phyloP scores from a whole-genome alignment of 2,888 invertebrate genomes.

The Teleiodes luculella region DNA sequence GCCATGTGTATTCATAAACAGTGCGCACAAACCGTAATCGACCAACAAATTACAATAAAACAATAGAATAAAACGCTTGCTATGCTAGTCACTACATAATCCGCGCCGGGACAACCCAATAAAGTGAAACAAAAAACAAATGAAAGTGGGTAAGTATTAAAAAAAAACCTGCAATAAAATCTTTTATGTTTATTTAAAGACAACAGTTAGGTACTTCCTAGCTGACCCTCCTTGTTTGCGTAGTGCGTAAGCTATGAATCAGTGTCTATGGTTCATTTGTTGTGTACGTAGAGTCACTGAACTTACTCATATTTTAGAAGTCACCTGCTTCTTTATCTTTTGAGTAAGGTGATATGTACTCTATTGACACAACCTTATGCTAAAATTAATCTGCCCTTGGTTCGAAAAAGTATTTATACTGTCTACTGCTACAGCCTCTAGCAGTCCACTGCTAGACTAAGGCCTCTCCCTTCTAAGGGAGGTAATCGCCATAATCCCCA shows the following conservation, averaged over 20 bases:
- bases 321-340: background rate
- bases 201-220: constrained; percentile 13
- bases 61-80: background rate
- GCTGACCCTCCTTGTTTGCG: constrained; percentile 39
- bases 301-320: constrained; percentile 21
- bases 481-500: too few species aligned
- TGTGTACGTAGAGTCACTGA: constrained; percentile 16
- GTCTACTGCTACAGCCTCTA: too few species aligned
- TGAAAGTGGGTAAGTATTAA: constrained; percentile 9
- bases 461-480: too few species aligned
- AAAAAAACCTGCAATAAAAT: background rate
- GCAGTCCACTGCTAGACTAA: too few species aligned
- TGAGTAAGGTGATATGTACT: background rate
- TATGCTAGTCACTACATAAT: background rate
- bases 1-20: background rate
- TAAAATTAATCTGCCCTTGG: background rate
- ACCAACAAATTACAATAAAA: background rate
- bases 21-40: background rate
- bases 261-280: constrained; percentile 19
- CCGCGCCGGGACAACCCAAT: background rate
- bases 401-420: background rate
- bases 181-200: background rate
- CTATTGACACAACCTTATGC: background rate
- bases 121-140: constrained; percentile 7
- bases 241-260: constrained; percentile 44